These are phyloP conservation scores for Acromyrmex heyeri DNA, from an alignment of 1,140 invertebrate species.

Conservation along the genomic window DNA sequence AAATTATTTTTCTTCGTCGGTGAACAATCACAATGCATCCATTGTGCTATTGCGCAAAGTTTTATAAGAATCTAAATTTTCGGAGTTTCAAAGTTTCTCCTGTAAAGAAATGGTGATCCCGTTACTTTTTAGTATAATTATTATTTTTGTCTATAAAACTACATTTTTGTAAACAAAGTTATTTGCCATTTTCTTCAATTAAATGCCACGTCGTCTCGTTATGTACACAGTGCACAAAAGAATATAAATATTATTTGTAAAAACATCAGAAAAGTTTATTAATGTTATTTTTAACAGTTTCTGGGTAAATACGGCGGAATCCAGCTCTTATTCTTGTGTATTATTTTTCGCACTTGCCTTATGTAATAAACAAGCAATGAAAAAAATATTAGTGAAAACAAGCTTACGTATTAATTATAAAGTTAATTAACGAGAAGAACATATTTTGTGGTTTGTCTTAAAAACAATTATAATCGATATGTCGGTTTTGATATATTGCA, in stretches of 20 bases:
- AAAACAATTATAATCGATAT: slow-evolving; percentile 44
- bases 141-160: background rate
- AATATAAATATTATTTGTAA: slow-evolving; percentile 1
- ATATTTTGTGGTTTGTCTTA: slow-evolving; percentile 27
- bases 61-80: slow-evolving; percentile 11
- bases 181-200: background rate
- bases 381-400: slow-evolving; percentile 1
- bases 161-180: background rate
- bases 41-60: background rate
- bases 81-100: background rate
- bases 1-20: slow-evolving; percentile 8
- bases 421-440: slow-evolving; percentile 5
- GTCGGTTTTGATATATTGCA: slow-evolving; percentile 36
- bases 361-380: slow-evolving; percentile 8
- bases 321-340: background rate
- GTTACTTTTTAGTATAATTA: slow-evolving; percentile 1
- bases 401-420: slow-evolving; percentile 2
- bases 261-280: slow-evolving; percentile 1
- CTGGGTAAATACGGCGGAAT: background rate
- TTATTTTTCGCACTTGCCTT: background rate
- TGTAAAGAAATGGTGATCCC: background rate
- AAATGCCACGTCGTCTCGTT: background rate
- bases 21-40: background rate
- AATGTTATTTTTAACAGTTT: slow-evolving; percentile 16
- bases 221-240: background rate